Evolutionary conservation across 2,888 invertebrate genomes (phyloP), one percentile per base, ranked within the genome.

Genomic region (Nymphalis urticae): DNA sequence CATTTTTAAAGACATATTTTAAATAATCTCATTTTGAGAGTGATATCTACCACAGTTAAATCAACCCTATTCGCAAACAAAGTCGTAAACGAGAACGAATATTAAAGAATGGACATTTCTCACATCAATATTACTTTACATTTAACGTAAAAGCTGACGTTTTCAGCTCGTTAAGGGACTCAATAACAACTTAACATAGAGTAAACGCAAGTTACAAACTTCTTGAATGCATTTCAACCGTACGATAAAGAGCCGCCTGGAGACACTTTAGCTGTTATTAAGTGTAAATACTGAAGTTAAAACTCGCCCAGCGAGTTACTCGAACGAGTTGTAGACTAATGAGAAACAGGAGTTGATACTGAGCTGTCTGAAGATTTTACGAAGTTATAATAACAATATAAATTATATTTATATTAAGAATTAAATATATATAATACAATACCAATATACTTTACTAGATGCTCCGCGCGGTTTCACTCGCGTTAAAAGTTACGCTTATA

Each of bases 271-370:
- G 66, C 66, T 60, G 69, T 74, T 75, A 73, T 73, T 71, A 74
- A 73, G 69, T 72, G 75, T 75, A 76, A 74, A 76, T 73, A 72
- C 70, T 74, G 68, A 66, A 65, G 67, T 73, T 71, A 70, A 71
- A 74, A 73, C 72, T 73, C 70, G 69, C 66, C 61, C 67, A 58
- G 61, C 67, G 62, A 68, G 68, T 72, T 71, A 58, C 65, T 62
- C 63, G 62, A 62, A 67, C 68, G 65, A 70, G 63, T 70, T 68
- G 54, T 27, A 24, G 24, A 54, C 48, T 75, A 75, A 75, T 75
- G 73, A 75, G 74, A 67, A 67, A 70, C 66, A 65, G 58, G 69
- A 70, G 59, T 66, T 67, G 66, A 73, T 74, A 74, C 66, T 62
- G 66, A 70, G 54, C 68, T 64, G 70, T 72, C 70, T 65, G 62